Percentiles rank a stretch among this genome's conserved stretches.
Evolutionary conservation across 2,113 vertebrate genomes (phyloP).

Genomic region (Sphaerodactylus townsendi): DNA sequence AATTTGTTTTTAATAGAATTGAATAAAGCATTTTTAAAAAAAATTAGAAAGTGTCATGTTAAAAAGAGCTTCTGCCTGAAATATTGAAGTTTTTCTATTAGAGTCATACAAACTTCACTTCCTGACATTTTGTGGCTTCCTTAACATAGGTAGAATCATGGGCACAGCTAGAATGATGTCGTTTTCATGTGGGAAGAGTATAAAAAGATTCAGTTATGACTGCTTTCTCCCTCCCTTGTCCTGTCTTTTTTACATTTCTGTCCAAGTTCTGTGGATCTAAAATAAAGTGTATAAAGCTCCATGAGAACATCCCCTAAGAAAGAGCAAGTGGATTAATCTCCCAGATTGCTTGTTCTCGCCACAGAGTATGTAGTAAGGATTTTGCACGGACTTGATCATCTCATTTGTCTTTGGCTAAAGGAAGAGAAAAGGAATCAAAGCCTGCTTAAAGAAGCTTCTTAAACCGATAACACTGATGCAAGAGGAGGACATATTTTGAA

Average conservation of each 20-base stretch:
- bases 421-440: slow-evolving; percentile 11
- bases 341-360: neutral
- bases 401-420: slow-evolving; percentile 8
- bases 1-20: too few species aligned
- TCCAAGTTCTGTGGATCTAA: neutral
- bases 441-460: slow-evolving; percentile 43
- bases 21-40: too few species aligned
- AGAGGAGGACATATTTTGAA: slow-evolving; percentile 31
- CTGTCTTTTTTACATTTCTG: neutral
- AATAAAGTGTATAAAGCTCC: neutral
- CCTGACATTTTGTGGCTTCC: too few species aligned
- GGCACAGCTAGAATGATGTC: neutral
- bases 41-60: too few species aligned
- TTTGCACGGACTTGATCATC: slow-evolving; percentile 23
- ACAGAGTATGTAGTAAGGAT: fast-evolving
- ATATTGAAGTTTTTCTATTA: too few species aligned
- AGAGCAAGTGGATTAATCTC: slow-evolving; percentile 12
- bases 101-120: too few species aligned
- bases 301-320: neutral
- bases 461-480: slow-evolving; percentile 34
- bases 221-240: neutral
- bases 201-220: too few species aligned
- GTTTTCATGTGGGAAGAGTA: too few species aligned
- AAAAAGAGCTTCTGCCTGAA: too few species aligned
- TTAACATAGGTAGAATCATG: too few species aligned